Evolutionary conservation across 37 sponge, comb jelly and placozoan species (phyloP), one percentile per base, ranked within the genome.

Genomic region (Hexactinellida sp.): DNA sequence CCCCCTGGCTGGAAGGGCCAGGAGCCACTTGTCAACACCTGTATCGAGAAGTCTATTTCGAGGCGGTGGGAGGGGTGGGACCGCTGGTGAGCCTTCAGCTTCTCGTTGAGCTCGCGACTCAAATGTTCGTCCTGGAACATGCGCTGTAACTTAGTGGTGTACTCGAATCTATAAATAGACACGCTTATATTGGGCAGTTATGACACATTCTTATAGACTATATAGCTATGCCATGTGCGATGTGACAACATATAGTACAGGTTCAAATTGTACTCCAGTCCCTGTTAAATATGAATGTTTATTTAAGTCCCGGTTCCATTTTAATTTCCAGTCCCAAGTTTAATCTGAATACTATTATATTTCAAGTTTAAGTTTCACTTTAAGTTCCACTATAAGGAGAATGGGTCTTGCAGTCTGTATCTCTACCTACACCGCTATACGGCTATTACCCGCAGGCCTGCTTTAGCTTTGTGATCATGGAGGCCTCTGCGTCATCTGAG

Each of bases 401-500:
- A n/a, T n/a, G n/a, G n/a, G n/a, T n/a, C n/a, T n/a, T n/a, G n/a
- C n/a, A n/a, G n/a, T n/a, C n/a, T n/a, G n/a, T n/a, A n/a, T n/a
- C n/a, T n/a, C n/a, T n/a, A n/a, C n/a, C n/a, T n/a, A n/a, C n/a
- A n/a, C n/a, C n/a, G n/a, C n/a, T n/a, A n/a, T n/a, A n/a, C 13
- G 30, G 25, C 21, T 21, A 7, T 63, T 63, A 63, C 87, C 96
- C 96, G 85, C 96, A 96, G 0, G 90, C 92, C 85, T 93, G 92
- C 91, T 99, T 99, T 36, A 99, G 88, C 83, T 99, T 99, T n/a
- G 96, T 94, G 19, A 99, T 99, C 99, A 99, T 99, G 84, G 91
- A 91, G 19, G 94, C 94, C 84, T 99, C 99, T 36, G 97, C 93
- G 85, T 99, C 96, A 88, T 99, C 96, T 0, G 99, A 99, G 25